phyloP scores from a whole-genome alignment of 2,888 invertebrate species.

The Ashinkailepas kermadecensis region DNA sequence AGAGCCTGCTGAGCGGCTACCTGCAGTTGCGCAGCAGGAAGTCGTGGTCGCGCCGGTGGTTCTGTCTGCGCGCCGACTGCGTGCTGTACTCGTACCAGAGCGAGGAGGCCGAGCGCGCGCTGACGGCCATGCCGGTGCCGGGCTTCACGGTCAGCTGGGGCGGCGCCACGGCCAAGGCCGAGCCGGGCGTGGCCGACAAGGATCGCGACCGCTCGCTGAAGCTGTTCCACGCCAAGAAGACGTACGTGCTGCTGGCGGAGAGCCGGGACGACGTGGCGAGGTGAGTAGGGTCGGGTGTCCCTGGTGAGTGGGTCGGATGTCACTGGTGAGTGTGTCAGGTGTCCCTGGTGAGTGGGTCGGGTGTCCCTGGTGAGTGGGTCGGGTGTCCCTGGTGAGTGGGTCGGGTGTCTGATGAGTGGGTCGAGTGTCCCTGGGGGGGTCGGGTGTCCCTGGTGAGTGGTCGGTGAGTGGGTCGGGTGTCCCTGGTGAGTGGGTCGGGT shows the following conservation, averaged over 20 bases:
- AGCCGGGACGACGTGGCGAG: slow-evolving; percentile 44
- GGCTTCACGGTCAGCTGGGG: slow-evolving; percentile 48
- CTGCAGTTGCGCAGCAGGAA: slow-evolving; percentile 32
- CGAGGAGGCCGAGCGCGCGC: slow-evolving; percentile 48
- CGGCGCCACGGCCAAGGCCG: slow-evolving; percentile 33
- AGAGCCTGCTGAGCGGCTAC: slow-evolving; percentile 30
- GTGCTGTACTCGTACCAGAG: slow-evolving; percentile 49
- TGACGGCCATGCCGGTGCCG: slow-evolving; percentile 54
- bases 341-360: too few species aligned
- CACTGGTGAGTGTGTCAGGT: too few species aligned
- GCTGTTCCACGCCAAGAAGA: slow-evolving; percentile 46
- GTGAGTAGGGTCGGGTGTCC: slow-evolving; percentile 38
- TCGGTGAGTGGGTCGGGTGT: too few species aligned
- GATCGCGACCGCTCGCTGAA: slow-evolving; percentile 44
- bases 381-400: too few species aligned
- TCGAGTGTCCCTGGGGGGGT: too few species aligned
- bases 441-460: too few species aligned
- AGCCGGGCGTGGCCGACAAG: slow-evolving; percentile 38
- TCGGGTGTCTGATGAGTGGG: too few species aligned
- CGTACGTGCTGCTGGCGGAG: slow-evolving; percentile 49
- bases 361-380: too few species aligned
- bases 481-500: too few species aligned
- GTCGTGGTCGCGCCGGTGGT: slow-evolving; percentile 45
- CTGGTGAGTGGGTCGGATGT: too few species aligned
- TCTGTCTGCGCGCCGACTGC: slow-evolving; percentile 50